Percentiles rank a stretch among this genome's conserved stretches.
These are phyloP conservation scores for Pteronura brasiliensis DNA, from an alignment of 2,113 vertebrate genomes.

Conservation along the genomic window DNA sequence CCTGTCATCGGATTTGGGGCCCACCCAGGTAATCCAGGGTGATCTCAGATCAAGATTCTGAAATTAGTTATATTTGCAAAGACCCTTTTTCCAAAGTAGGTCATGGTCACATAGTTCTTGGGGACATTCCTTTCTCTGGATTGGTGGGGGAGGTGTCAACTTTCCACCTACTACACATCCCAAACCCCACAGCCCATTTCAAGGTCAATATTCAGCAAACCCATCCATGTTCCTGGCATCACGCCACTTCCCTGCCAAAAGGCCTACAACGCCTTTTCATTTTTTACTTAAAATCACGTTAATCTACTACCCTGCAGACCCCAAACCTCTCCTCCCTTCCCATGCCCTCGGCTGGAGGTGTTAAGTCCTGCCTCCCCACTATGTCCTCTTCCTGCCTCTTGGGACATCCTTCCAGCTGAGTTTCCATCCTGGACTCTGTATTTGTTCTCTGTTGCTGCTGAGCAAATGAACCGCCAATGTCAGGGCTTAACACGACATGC, in stretches of 20 bases:
- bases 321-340: not conserved
- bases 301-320: not conserved
- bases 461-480: not conserved
- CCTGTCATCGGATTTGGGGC: not conserved
- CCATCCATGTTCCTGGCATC: not conserved
- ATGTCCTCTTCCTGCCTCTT: not conserved
- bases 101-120: not conserved
- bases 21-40: not conserved
- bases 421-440: not conserved
- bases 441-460: not conserved
- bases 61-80: not conserved
- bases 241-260: not conserved
- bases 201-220: not conserved
- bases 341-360: rapidly evolving
- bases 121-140: not conserved
- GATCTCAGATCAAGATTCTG: not conserved
- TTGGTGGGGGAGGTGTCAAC: too few relatives aligned
- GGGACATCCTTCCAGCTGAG: not conserved
- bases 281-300: not conserved
- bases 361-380: too few relatives aligned
- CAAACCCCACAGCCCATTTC: not conserved
- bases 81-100: not conserved
- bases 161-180: not conserved
- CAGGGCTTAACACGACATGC: not conserved
- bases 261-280: not conserved